Evolutionary conservation across 2,888 invertebrate genomes (phyloP), one percentile per base, ranked within the genome.

Genomic region (Biston stratarius): DNA sequence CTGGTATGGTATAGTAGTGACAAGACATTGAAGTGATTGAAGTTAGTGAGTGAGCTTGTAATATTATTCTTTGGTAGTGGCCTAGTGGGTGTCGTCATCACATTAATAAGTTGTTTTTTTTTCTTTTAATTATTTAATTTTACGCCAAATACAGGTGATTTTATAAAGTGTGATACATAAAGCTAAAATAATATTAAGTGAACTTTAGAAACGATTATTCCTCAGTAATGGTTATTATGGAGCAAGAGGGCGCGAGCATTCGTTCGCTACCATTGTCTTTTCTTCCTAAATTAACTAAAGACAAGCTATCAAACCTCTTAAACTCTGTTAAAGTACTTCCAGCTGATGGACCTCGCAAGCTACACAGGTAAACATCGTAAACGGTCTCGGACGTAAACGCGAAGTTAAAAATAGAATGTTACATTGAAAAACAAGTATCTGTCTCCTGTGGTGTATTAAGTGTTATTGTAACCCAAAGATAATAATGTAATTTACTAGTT

Each of bases 251-350:
- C 66, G 75, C 83, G 55, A 83, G 87, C 73, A 82, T 92, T 64
- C 77, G 82, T 48, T 80, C 85, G 14, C 77, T 91, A 61, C 91
- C 94, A 55, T 76, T 95, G 72, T 80, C 84, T 59, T 78, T 89
- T 45, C 85, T 95, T 34, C 90, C 94, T 69, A 78, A 77, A 58
- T 84, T 88, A 79, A 92, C 95, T 55, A 90, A 88, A 70, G 87
- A 84, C 60, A 78, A 95, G 60, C 84, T 97, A 71, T 96, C 96
- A 1, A 90, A 90, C 61, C 86, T 96, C 74, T 88, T 97, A 62
- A 96, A 97, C 86, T 94, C 96, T 6, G 91, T 88, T 58, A 97
- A 96, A 92, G 90, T 96, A 47, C 86, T 97, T 55, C 95, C 95
- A 3, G 95, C 95, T 10, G 95, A 96, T 67, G 95, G 87, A 51